These are phyloP conservation scores for Phrynosoma platyrhinos DNA, from an alignment of 2,113 vertebrate species.

Conservation along the genomic window DNA sequence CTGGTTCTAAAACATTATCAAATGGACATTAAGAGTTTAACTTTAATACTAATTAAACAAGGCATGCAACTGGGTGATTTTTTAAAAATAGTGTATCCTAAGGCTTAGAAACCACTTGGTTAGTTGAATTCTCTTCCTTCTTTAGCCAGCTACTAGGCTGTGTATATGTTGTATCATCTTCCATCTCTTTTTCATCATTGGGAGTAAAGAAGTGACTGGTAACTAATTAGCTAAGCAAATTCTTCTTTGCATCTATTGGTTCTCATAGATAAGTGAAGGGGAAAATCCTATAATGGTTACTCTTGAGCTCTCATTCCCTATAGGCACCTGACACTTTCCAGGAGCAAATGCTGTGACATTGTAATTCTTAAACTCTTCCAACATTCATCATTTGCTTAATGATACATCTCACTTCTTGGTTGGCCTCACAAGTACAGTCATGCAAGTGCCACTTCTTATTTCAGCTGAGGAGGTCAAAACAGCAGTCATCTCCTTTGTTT, in stretches of 20 bases:
- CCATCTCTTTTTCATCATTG: constrained; percentile 53
- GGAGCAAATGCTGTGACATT: constrained; percentile 53
- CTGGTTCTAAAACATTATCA: not conserved
- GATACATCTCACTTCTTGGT: constrained; percentile 52
- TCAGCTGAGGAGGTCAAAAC: constrained; percentile 37
- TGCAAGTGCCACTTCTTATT: constrained; percentile 50
- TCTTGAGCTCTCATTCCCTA: constrained; percentile 52
- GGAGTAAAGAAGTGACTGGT: constrained; percentile 53
- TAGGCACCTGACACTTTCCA: constrained; percentile 43
- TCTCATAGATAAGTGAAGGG: constrained; percentile 35
- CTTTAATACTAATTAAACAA: constrained; percentile 49
- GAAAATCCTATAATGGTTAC: constrained; percentile 34
- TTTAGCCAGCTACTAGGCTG: not conserved
- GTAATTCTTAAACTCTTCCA: constrained; percentile 53
- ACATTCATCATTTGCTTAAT: constrained; percentile 54
- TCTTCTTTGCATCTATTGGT: constrained; percentile 38
- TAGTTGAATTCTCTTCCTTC: constrained; percentile 29
- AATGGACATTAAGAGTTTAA: constrained; percentile 33
- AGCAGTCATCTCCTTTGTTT: constrained; percentile 35
- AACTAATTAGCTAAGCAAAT: constrained; percentile 59
- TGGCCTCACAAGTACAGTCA: constrained; percentile 15
- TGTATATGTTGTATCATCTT: constrained; percentile 40
- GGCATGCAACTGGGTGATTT: constrained; percentile 16
- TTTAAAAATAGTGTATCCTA: not conserved
- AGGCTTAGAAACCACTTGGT: not conserved